Base-by-base conservation (phyloP, 2,797 vertebrate genomes). In the Phataginus tricuspis region DNA sequence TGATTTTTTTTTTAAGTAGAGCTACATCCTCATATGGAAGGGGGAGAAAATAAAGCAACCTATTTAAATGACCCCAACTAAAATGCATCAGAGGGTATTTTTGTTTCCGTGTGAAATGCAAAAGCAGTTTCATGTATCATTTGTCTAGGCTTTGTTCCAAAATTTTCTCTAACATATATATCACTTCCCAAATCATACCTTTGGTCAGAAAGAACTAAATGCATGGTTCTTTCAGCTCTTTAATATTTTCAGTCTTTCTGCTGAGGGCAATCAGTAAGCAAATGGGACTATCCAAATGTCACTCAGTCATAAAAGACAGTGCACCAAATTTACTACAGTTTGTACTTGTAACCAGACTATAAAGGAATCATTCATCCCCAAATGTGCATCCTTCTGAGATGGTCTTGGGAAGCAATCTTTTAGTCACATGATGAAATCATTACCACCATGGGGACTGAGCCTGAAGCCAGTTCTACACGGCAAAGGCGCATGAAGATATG, bases 111-210 rank as follows among this genome's bases (percentile, higher is more conserved):
- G 31, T 77, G 45, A 95, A 96, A 78, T 63, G 49, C 10, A 90
- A 95, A 91, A 89, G 23, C 83, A 79, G 61, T 93, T 96, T 95
- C 45, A 90, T 39, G 66, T 85, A 53, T 69, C 57, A 95, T 92
- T 94, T 95, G 77, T 78, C 34, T 77, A 93, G 80, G 34, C 34
- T 96, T 92, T 90, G 51, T 87, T 95, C 57, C 85, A 90, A 94
- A 89, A 53, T 53, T 69, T 86, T 61, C n/a, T 68, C 11, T 90
- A 85, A 68, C 34, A 82, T n/a, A 78, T 74, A 75, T 42, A 75
- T 61, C 31, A 59, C 49, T 77, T 92, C 53, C 84, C n/a, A 94
- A 85, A 29, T 91, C 55, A 91, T 51, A 90, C 12, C 37, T 95
- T 37, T 53, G 42, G 39, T 87, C 71, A 90, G n/a, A 90, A 90